phyloP scores from a whole-genome alignment of 2,113 vertebrate species.

The Ellobius talpinus region DNA sequence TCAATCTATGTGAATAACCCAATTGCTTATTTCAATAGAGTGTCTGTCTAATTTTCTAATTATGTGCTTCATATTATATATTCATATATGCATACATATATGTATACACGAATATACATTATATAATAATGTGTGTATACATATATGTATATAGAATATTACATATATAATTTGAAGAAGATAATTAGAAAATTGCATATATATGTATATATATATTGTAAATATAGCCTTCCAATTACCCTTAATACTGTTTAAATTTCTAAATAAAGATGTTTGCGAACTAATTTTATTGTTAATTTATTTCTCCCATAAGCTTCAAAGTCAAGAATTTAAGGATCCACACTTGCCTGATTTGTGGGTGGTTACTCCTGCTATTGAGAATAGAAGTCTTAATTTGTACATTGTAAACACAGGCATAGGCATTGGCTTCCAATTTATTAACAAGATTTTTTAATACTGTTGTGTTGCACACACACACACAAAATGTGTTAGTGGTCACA shows the following conservation, averaged over 20 bases:
- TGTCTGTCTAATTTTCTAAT: neutral
- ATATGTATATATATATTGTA: too few species aligned
- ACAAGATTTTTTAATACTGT: neutral
- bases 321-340: neutral
- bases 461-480: neutral
- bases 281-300: slow-evolving; percentile 64
- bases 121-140: too few species aligned
- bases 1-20: slow-evolving; percentile 2
- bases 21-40: slow-evolving; percentile 19
- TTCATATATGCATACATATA: too few species aligned
- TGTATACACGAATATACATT: too few species aligned
- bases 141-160: too few species aligned
- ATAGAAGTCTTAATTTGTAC: slow-evolving; percentile 49
- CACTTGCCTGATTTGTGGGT: slow-evolving; percentile 24
- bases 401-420: slow-evolving; percentile 5
- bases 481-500: neutral
- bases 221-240: slow-evolving; percentile 43
- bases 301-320: slow-evolving; percentile 36
- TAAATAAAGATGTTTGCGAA: neutral
- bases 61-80: neutral
- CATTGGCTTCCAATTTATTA: slow-evolving; percentile 50
- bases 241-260: slow-evolving; percentile 34
- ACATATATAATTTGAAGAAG: neutral
- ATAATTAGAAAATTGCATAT: too few species aligned
- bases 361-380: slow-evolving; percentile 45